Evolutionary conservation across 2,113 vertebrate genomes (phyloP), one percentile per base, ranked within the genome.

Genomic region (Glaucomys volans): DNA sequence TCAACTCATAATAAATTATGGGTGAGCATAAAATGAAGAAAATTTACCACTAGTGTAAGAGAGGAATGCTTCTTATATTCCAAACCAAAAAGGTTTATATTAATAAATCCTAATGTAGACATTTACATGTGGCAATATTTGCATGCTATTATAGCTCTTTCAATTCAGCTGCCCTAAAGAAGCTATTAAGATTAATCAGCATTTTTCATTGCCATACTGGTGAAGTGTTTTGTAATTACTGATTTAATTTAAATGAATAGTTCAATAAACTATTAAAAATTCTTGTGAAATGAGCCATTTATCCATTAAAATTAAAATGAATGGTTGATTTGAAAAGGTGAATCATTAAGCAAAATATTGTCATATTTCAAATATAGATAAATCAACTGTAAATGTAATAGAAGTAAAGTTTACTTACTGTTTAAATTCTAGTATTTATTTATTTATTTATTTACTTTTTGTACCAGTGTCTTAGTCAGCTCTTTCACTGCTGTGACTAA

Each of bases 181-280:
- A 89, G n/a, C 2, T 50, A 9, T 57, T 62, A 93, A 13, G 24
- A 66, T 76, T 67, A 93, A 54, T 81, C 28, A 93, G 71, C 10
- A 85, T 20, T 50, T 37, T 80, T 14, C 32, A 72, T 30, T 52
- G 24, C 5, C 13, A 32, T 44, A 1, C 14, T 66, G 30, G 35
- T 52, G 14, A 32, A 67, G 32, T 67, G 37, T 40, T 2, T 22
- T 57, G 1, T 13, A 28, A 80, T 40, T 83, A 37, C 2, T 79
- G 35, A 90, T 59, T 91, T 90, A 92, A 57, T 88, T 92, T 54
- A 84, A 86, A 67, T 72, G 8, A 91, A 81, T 81, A 93, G 35
- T 71, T 83, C 32, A 54, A 50, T 79, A 74, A 80, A 64, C 20
- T 57, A 67, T 52, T 40, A 59, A 79, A 94, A 62, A n/a, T 83